Evolutionary conservation across 2,888 invertebrate genomes (phyloP), one percentile per base, ranked within the genome.

Genomic region (Rhamnusium bicolor): DNA sequence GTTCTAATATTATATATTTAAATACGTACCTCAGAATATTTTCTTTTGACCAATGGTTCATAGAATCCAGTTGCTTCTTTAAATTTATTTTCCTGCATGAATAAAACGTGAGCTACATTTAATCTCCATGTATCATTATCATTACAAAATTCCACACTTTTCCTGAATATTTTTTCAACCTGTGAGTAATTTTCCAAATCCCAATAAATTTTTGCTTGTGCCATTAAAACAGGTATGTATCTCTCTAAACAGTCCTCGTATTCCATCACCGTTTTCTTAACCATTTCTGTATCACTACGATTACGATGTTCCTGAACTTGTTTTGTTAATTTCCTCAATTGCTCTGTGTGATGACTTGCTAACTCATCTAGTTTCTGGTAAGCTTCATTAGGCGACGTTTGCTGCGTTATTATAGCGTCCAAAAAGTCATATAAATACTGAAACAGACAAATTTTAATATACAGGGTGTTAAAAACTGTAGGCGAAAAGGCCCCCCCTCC

Each of bases 31-130:
- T 96, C 96, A 77, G 97, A 96, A 83, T 95, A 97, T 88, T 95
- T 95, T 86, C 98, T 98, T 82, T 97, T 96, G 0, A 99, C 98
- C 71, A 99, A 95, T 0, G 98, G 98, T 84, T 99, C 99, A 87
- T 99, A 99, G 89, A 99, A 99, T 54, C 96, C 97, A 0, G 98
- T 95, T 0, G 99, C 97, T 89, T 99, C 98, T 86, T 98, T 98
- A 87, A 98, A 99, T 87, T 99, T 99, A 85, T 95, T 97, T 86
- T 98, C 98, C 89, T 99, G 98, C 99, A 99, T 99, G 86, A 99
- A 99, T 2, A 99, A 90, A 0, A 99, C 98, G 86, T 99, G 99
- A 0, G 99, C 99, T 0, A 99, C 98, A 86, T 99, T 99, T 18
- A 99, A 89, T 78, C 98, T 94, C 99, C 99, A 99, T 0, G 94